Evolutionary conservation across 2,888 invertebrate genomes (phyloP), one percentile per base, ranked within the genome.

Genomic region (Erebia ligea): DNA sequence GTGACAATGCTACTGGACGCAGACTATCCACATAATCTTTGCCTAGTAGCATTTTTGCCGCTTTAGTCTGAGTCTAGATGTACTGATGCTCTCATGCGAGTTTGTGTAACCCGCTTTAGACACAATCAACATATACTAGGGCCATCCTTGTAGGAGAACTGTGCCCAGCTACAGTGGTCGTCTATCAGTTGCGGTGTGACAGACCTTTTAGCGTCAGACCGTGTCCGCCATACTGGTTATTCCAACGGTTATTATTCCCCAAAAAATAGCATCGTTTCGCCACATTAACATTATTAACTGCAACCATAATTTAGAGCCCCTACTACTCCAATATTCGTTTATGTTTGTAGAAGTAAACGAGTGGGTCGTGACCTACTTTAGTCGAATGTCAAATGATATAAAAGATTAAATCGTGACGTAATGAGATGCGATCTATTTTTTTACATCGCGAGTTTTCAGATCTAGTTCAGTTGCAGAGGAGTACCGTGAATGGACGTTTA

Each of bases 151-250:
- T 1, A 42, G 11, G 42, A 42, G 42, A 42, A 2, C 9, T 42
- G 42, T 42, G 11, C 11, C 9, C 2, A 42, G 10, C 42, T 11
- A 11, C 1, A 42, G 42, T 42, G 10, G 42, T 10, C 42, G 42
- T 45, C 42, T 10, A 2, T 10, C 45, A 13, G 11, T 45, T 45
- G 11, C 13, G 0, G 45, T 45, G 45, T 45, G 11, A 13, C 9
- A 11, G 45, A 13, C 45, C 45, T 3, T 45, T 11, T 13, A 13
- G 9, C 9, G 11, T 4, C 45, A 69, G 74, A 71, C 76, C 82
- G 78, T 79, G 75, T 80, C 79, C 81, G 82, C 84, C 81, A 78
- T 86, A 86, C 89, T 88, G 89, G 89, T 86, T 86, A 83, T 84
- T 82, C 64, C 67, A 61, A 67, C 67, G 52, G 48, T 67, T 69